A percentile compares a stretch with the other conserved stretches of the same genome.
Conservation (phyloP, 1,140 invertebrate species). For the Drosophila nannoptera region DNA sequence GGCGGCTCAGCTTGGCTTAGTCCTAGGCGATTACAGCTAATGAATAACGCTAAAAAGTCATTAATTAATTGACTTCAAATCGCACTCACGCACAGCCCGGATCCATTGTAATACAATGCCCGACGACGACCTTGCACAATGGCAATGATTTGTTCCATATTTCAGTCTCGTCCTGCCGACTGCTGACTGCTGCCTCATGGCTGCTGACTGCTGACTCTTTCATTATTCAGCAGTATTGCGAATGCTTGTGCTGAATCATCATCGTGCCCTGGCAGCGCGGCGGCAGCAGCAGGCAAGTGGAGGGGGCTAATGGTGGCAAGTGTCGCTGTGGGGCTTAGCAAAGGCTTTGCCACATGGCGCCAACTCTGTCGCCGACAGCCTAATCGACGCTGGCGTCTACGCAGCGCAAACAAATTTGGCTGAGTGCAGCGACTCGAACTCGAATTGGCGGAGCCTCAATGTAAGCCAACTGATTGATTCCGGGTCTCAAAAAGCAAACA, state of each 20-base stretch:
- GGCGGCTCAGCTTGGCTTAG: constrained; percentile 39
- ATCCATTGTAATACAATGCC: constrained; percentile 28
- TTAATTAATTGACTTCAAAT: constrained; percentile 65
- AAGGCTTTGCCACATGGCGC: constrained; percentile 58
- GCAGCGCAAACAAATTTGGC: constrained; percentile 43
- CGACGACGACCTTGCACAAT: constrained; percentile 47
- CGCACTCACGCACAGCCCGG: constrained; percentile 5
- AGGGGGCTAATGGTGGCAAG: background rate
- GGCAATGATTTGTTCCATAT: constrained; percentile 46
- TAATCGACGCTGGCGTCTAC: constrained; percentile 35
- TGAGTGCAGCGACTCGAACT: constrained; percentile 27
- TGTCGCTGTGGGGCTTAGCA: constrained; percentile 20
- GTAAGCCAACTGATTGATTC: constrained; percentile 67
- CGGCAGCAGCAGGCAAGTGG: background rate
- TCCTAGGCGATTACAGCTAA: constrained; percentile 65
- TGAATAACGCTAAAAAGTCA: constrained; percentile 71
- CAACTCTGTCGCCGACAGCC: constrained; percentile 35
- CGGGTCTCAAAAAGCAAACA: constrained; percentile 24
- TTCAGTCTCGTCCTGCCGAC: constrained; percentile 20
- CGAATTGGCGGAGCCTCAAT: constrained; percentile 3
- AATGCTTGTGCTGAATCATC: constrained; percentile 50
- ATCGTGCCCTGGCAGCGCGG: background rate
- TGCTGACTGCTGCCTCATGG: constrained; percentile 1
- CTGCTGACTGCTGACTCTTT: constrained; percentile 15
- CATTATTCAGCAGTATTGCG: constrained; percentile 50